These are phyloP conservation scores for Myotis planiceps DNA, from an alignment of 2,797 vertebrate species.

Conservation along the genomic window DNA sequence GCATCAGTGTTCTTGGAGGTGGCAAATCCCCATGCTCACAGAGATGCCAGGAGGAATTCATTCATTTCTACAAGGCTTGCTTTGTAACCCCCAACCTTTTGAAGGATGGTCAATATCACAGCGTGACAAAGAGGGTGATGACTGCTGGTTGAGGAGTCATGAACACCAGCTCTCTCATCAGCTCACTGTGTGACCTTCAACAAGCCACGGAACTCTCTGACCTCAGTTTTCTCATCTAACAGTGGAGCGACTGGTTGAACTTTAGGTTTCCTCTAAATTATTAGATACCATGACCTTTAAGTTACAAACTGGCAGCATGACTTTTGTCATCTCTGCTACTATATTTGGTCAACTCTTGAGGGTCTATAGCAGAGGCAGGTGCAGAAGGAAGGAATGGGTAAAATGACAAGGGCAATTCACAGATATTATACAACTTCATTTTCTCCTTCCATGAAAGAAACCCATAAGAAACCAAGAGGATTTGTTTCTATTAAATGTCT, in stretches of 20 bases:
- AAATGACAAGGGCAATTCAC: conserved; percentile 29
- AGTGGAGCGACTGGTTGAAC: background rate
- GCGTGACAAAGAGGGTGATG: background rate
- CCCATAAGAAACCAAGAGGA: background rate
- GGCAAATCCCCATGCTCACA: no score
- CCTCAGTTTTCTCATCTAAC: conserved; percentile 32
- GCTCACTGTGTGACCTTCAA: conserved; percentile 27
- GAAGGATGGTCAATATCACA: background rate
- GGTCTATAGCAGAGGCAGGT: background rate
- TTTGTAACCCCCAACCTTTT: background rate
- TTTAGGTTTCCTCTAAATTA: conserved; percentile 48
- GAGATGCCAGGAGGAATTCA: background rate
- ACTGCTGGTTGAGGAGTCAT: background rate
- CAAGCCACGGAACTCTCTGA: background rate
- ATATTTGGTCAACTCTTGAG: background rate
- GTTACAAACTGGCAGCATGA: background rate
- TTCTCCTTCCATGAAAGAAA: background rate
- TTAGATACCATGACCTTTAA: conserved; percentile 64
- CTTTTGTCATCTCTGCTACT: background rate
- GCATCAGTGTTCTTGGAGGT: background rate
- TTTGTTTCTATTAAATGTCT: background rate
- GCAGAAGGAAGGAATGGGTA: background rate
- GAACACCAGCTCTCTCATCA: background rate
- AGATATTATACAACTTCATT: background rate
- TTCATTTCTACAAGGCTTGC: background rate